Evolutionary conservation across 2,797 vertebrate species (phyloP), one percentile per base, ranked within the genome.

Genomic region (Urocyon cinereoargenteus): DNA sequence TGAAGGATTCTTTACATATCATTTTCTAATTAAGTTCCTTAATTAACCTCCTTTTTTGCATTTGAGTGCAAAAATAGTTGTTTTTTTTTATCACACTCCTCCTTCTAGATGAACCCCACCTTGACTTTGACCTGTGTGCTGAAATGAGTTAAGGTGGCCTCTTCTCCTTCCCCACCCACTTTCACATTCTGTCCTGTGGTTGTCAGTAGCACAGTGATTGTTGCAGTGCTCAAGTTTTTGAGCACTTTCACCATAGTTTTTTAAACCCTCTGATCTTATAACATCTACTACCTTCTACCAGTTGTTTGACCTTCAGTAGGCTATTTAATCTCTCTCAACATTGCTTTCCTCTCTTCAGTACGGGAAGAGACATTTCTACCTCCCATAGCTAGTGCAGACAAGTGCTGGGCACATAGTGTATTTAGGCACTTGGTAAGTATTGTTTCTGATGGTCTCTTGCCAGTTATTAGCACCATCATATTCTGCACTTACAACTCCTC

Each of bases 1-100:
- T 94, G 49, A 94, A 95, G 49, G 21, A 91, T 97, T 98, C 72
- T 98, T 98, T 96, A 98, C 98, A 97, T 91, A 91, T 95, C 75
- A 91, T 95, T 98, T 98, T 97, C 97, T 96, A 93, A 96, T 97
- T 86, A 94, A 98, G 59, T 95, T 73, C 92, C 94, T 98, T 98
- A 98, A 98, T 98, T 98, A 98, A 86, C 49, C 18, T 96, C 87
- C 75, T 84, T 97, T 90, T 98, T 98, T 98, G 90, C 73, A 91
- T 95, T 97, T 6, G 0, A 97, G 97, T 97, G 87, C 40, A 45
- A 92, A 97, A 96, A 97, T 97, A 51, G 62, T 64, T 79, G n/a
- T n/a, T 89, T 94, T 96, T 40, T 89, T 94, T 96, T 59, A 51
- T 83, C 26, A 40, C 19, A 49, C 82, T 96, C 59, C 75, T 11